Base-by-base conservation (phyloP, 2,888 invertebrate species). In the Iphiclides podalirius region DNA sequence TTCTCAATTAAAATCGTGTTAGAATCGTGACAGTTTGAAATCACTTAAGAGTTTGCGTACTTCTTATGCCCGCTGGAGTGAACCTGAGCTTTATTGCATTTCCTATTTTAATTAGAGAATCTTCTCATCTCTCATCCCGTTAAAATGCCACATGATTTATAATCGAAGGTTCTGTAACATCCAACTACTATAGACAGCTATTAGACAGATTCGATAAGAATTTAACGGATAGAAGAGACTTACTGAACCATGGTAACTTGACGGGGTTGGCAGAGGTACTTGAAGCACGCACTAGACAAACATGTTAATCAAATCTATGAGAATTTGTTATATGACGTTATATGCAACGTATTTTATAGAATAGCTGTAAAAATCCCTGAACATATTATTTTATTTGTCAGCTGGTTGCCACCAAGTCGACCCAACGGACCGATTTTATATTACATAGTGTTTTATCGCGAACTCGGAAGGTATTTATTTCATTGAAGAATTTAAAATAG, bases 331-430 rank as follows among this genome's bases (percentile, higher is more conserved):
- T n/a, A n/a, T n/a, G n/a, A n/a, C n/a, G n/a, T n/a, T n/a, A n/a
- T n/a, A n/a, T n/a, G n/a, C n/a, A n/a, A n/a, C n/a, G n/a, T n/a
- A n/a, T n/a, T n/a, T n/a, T n/a, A n/a, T n/a, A n/a, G n/a, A n/a
- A n/a, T n/a, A n/a, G n/a, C n/a, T n/a, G n/a, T n/a, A n/a, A n/a
- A n/a, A n/a, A n/a, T n/a, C n/a, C n/a, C n/a, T n/a, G n/a, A n/a
- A n/a, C n/a, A n/a, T n/a, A n/a, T n/a, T n/a, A n/a, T n/a, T n/a
- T n/a, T n/a, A n/a, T n/a, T n/a, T 57, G 93, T 96, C 43, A 94
- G 96, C 56, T 97, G 97, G 97, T 82, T 94, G 56, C 93, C 94
- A 38, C 96, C 97, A 13, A 89, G 90, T 60, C 92, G 94, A 66
- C 92, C 94, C 0, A 96, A 96, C 73, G 96, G 97, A 46, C 91